Evolutionary conservation across 2,888 invertebrate species (phyloP), one percentile per base, ranked within the genome.

Genomic region (Ichneumon xanthorius): DNA sequence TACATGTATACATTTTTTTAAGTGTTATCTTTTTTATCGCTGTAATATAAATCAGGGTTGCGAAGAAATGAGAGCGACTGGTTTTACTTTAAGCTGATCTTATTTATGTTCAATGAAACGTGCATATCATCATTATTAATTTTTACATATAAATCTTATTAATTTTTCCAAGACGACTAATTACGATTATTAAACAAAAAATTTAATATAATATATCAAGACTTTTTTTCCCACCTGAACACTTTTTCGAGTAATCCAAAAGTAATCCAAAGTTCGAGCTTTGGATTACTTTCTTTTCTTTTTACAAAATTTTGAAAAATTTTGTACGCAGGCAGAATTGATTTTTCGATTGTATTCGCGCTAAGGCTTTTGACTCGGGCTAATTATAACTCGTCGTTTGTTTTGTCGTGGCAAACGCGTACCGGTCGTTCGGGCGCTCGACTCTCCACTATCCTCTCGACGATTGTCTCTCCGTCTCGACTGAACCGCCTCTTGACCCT

Each of bases 371-470:
- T 3, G 16, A 48, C 58, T 4, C 53, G 9, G 19, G 22, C 58
- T 26, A 58, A 26, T 58, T 58, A 4, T 14, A 58, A 58, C 11
- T 58, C 11, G 26, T 4, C 26, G 26, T 26, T 58, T 58, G 26
- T 26, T 48, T 58, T 26, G 26, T 58, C 26, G 26, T 26, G 22
- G 58, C 58, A 58, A 14, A 14, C 14, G 14, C 5, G 58, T 58
- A 26, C 26, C 22, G 58, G 22, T 22, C 26, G 14, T 4, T 58
- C 58, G 26, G 58, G 26, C 22, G 6, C 22, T 22, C 55, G 58
- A 58, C 58, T 26, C 58, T 58, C 14, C 26, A 58, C 4, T 58
- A n/a, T 58, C 58, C 22, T 26, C 26, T 58, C 58, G 55, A 55
- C 55, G 55, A 3, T 40, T 40, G 40, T 40, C 55, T 19, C 19